Evolutionary conservation across 1,140 invertebrate genomes (phyloP), one percentile per base, ranked within the genome.

Genomic region (Triops cancriformis): DNA sequence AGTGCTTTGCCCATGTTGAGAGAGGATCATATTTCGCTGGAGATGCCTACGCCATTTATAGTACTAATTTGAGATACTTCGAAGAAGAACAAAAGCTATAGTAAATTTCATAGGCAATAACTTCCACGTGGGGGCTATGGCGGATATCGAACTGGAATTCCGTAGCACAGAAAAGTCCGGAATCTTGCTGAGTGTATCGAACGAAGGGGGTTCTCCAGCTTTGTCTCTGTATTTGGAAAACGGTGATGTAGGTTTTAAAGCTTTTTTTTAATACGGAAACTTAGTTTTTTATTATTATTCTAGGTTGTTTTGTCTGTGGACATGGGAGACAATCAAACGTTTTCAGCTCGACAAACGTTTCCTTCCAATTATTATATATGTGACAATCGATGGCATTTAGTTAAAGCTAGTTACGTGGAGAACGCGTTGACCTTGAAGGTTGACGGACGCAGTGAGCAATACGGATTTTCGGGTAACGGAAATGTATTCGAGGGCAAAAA

Each of bases 1-100:
- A 94, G 81, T 98, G 95, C 85, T 96, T 96, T 82, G 90, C 91
- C 0, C 89, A 89, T 64, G 91, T 97, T 4, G 94, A 97, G 83
- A 87, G 88, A 73, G 95, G 94, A 73, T 93, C 93, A 0, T 96
- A 93, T 84, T 96, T 98, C 82, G 88, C 90, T 18, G 92, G 92
- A 41, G 91, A 93, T 82, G 91, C 92, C 5, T 94, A 90, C 84
- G 93, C 92, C 26, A 87, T 93, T 73, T 94, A 93, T 82, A 90
- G 94, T 95, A 87, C 88, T 87, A 84, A 10, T 28, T 64, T 75
- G 18, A 28, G 80, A 26, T 42, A n/a, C n/a, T 72, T 77, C 12
- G 43, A 9, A 75, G 43, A 77, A 26, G 14, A 3, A 28, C 6
- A n/a, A 10, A 37, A 77, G 18, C 23, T 64, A 7, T n/a, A 12